Base-by-base conservation (phyloP, 2,797 vertebrate genomes). In the Aplochiton taeniatus region DNA sequence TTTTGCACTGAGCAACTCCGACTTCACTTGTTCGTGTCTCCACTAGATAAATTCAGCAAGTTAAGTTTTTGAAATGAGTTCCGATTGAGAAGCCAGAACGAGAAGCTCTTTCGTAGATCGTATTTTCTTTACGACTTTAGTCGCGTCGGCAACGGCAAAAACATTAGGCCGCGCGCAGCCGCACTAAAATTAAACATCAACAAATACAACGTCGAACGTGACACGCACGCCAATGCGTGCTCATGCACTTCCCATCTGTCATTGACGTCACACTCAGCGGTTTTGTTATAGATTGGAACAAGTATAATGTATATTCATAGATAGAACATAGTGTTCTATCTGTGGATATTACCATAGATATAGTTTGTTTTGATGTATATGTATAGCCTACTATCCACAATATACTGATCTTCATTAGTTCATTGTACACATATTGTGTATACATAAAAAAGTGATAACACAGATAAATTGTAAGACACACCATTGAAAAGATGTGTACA, bases 191-290 rank as follows among this genome's bases (percentile, higher is more conserved):
- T 73, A 79, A 84, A 88, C 80, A 83, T 83, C 90, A 91, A 91
- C 90, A 91, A 91, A 83, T 91, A 91, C 89, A 88, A 90, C 87
- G 85, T 85, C 86, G 82, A 61, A 69, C 78, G 83, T 72, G 78
- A 31, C 56, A 51, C 43, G 63, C 19, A 9, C 20, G 11, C 9
- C 14, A 42, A 19, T 8, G 31, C 58, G 58, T 61, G 71, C 87
- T 47, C 83, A 79, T 68, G 64, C 82, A 75, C 78, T 58, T 4
- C 31, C 31, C 16, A 31, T 7, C 16, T 50, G 55, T 8, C 20
- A 12, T 20, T 68, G 65, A 68, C 71, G 61, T 73, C 51, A 60
- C 19, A 19, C 20, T 11, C 20, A 1, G 52, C 4, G 17, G n/a
- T 17, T 16, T 4, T n/a, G n/a, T n/a, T n/a, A n/a, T 3, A 31